These are phyloP conservation scores for Spongilla lacustris DNA, from an alignment of 37 sponge, comb jelly and placozoan species.

Conservation along the genomic window DNA sequence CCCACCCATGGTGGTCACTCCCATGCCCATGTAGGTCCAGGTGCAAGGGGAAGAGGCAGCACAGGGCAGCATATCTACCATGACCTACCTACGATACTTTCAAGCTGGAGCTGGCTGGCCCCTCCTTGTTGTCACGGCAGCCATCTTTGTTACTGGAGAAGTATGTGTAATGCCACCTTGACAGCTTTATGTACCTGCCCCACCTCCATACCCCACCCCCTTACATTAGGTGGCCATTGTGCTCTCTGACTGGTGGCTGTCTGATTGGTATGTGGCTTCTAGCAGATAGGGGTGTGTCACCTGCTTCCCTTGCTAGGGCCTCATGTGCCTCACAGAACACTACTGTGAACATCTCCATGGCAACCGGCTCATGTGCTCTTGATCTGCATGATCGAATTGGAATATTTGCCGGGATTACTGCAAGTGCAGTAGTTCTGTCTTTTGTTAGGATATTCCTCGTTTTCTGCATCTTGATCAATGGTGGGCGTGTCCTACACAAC, in stretches of 20 bases:
- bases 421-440: constrained; percentile 29
- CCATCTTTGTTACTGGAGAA: too few relatives aligned
- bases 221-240: constrained; percentile 44
- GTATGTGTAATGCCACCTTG: too few relatives aligned
- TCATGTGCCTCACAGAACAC: constrained; percentile 16
- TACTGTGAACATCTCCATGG: not conserved
- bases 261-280: constrained; percentile 57
- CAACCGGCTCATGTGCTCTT: constrained; percentile 14
- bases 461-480: constrained; percentile 55
- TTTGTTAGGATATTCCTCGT: constrained; percentile 34
- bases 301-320: constrained; percentile 30
- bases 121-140: too few relatives aligned
- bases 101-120: constrained; percentile 27
- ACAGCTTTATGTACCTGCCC: too few relatives aligned
- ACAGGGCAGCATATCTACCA: constrained; percentile 58
- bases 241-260: constrained; percentile 75
- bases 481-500: constrained; percentile 72
- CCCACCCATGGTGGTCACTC: too few relatives aligned
- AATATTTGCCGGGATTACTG: constrained; percentile 42
- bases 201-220: too few relatives aligned
- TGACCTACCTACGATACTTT: constrained; percentile 65
- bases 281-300: not conserved
- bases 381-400: constrained; percentile 38
- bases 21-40: not conserved
- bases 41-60: constrained; percentile 53